Evolutionary conservation across 2,797 vertebrate genomes (phyloP), one percentile per base, ranked within the genome.

Genomic region (Eutrigla gurnardus): DNA sequence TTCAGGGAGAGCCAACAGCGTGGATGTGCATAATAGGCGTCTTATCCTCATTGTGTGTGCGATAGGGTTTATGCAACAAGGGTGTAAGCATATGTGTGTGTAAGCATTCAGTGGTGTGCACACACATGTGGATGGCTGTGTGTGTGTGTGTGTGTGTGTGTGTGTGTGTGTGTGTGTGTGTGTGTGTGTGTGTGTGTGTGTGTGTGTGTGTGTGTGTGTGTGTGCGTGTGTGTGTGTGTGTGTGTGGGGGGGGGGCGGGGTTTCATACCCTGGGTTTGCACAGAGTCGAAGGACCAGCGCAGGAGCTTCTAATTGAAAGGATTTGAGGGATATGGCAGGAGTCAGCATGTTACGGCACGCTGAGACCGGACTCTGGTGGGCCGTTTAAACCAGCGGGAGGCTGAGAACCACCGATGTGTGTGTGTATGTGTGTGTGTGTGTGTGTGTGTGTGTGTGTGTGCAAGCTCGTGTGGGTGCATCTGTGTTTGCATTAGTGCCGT

Each of bases 281-380:
- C 75, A 71, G 81, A 86, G 86, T 90, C 78, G 78, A 83, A 91
- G 89, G 90, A 90, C 85, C 81, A 81, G 86, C 65, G 64, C 87
- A 82, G 91, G 84, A 92, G 89, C 88, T 77, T 85, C 90, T 94
- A 94, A 94, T 94, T 95, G 93, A 95, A 95, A 95, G 93, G 90
- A 93, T 93, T 91, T 90, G 91, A 92, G 81, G 82, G 86, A 93
- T 92, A 91, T 79, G 82, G 87, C 88, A 82, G 86, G 76, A 93
- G 93, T 92, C 92, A 88, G 91, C 88, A 88, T 87, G 87, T 89
- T 89, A 88, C 66, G 32, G 80, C 91, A 92, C 45, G 65, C 91
- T 83, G 86, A 70, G 86, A 72, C 88, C 81, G 90, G 89, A 91
- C 90, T 89, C 82, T 89, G 91, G 88, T 91, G 88, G 89, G 87